Percentiles rank a stretch among this genome's conserved stretches.
Conservation (phyloP, 2,888 invertebrate species). For the Vandiemenella viatica region DNA sequence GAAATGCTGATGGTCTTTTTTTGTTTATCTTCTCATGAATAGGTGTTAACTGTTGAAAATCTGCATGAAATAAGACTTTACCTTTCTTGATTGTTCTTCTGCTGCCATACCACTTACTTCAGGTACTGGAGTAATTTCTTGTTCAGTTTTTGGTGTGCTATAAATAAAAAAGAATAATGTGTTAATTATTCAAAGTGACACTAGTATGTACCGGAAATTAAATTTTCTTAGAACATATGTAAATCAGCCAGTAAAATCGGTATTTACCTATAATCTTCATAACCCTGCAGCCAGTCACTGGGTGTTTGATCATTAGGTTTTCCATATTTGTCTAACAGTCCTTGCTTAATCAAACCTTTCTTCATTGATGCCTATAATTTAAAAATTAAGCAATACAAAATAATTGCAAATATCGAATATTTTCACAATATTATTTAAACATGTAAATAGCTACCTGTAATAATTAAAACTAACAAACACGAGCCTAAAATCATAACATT, state of each 20-base stretch:
- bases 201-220: neutral
- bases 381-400: conserved; percentile 7
- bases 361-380: conserved; percentile 60
- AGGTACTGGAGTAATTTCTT: neutral
- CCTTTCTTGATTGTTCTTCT: too few relatives aligned
- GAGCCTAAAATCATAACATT: too few relatives aligned
- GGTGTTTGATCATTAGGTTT: conserved; percentile 96
- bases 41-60: too few relatives aligned
- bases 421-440: neutral
- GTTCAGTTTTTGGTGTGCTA: too few relatives aligned
- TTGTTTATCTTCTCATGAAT: too few relatives aligned
- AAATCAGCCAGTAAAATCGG: neutral
- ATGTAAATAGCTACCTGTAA: neutral
- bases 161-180: too few relatives aligned
- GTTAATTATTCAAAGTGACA: too few relatives aligned
- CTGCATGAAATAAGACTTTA: too few relatives aligned
- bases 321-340: conserved; percentile 86
- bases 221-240: neutral
- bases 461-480: conserved; percentile 6
- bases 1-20: too few relatives aligned
- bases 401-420: neutral
- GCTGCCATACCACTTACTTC: neutral
- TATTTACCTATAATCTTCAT: conserved; percentile 42
- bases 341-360: conserved; percentile 76
- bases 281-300: conserved; percentile 67